Base-by-base conservation (phyloP, 2,797 vertebrate genomes). In the Brachyalestes nurse region DNA sequence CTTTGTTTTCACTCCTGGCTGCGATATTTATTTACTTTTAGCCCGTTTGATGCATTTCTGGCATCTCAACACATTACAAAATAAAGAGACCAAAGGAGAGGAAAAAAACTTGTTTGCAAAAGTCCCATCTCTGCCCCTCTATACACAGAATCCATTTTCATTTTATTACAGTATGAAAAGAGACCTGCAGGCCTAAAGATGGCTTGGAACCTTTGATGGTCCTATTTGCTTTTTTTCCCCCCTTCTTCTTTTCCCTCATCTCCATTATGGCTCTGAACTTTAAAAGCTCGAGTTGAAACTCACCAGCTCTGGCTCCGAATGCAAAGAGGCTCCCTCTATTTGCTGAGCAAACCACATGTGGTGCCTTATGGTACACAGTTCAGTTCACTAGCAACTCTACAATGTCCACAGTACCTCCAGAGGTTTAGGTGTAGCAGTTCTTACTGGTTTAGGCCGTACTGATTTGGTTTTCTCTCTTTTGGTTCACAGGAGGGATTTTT, bases 401-500 rank as follows among this genome's bases (percentile, higher is more conserved):
- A 5, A 21, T 45, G 40, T n/a, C 19, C 40, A 13, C 8, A 67
- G 65, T 19, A n/a, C 2, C 10, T 21, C 23, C 45, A 82, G 77
- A 73, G 82, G 75, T 87, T 87, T 89, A 28, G 45, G 70, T 49
- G 23, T 49, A 64, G 23, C 47, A 40, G 9, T 66, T 73, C 76
- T 79, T 49, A 79, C 82, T 88, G 81, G 62, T 77, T 79, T 77
- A 64, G 51, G 57, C 23, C 69, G 76, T 84, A 12, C 47, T 86
- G 71, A 77, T 75, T 42, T 84, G 25, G 38, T 16, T 81, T 65
- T 88, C 34, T 88, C 13, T 51, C 38, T 83, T 76, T 53, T 77
- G 49, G 23, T 76, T 92, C 92, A 21, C 95, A 99, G 98, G 98
- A 86, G 98, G 97, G 70, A 99, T 99, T 91, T 99, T 99, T 71